Evolutionary conservation across 1,140 invertebrate species (phyloP), one percentile per base, ranked within the genome.

Genomic region (Tetranychus urticae): DNA sequence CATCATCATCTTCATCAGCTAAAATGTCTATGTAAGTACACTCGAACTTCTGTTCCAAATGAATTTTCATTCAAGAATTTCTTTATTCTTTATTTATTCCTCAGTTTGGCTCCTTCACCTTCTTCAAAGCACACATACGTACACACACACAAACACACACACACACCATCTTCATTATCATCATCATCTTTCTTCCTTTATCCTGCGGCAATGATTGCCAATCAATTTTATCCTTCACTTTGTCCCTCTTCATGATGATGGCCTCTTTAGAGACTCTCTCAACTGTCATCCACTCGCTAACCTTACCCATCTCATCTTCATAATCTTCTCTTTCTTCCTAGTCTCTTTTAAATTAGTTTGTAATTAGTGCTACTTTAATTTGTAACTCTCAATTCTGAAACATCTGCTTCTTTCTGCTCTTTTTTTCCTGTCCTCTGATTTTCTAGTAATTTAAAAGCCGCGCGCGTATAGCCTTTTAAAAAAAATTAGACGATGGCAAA

Each of bases 231-330:
- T 70, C 80, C 73, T 73, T 75, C 78, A 59, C 68, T 78, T 61
- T 77, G 78, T 82, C 69, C 77, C 85, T 72, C 85, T 85, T 42
- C 5, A 42, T 42, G 39, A 42, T 42, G 39, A 42, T 42, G 39
- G 48, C 48, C 13, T 31, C 23, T 50, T n/a, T 50, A 14, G 48
- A 5, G 48, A 50, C 14, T 31, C 13, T 31, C 5, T 50, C 48
- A n/a, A 50, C 23, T 50, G 14, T 31, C 48, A 50, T 50, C 48
- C 5, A 50, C 14, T 50, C 4, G 4, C 23, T n/a, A 10, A 5
- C 14, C 48, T 4, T n/a, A 4, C 14, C 48, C 14, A 4, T 31
- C 13, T 50, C 48, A 10, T 14, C 5, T 14, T n/a, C 48, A 46
- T 7, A 7, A 46, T 46, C 45, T 14, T 50, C 48, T 50, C 48